Evolutionary conservation across 92 coral and sea anemone genomes (phyloP), one percentile per base, ranked within the genome.

Genomic region (Plumapathes pennacea): DNA sequence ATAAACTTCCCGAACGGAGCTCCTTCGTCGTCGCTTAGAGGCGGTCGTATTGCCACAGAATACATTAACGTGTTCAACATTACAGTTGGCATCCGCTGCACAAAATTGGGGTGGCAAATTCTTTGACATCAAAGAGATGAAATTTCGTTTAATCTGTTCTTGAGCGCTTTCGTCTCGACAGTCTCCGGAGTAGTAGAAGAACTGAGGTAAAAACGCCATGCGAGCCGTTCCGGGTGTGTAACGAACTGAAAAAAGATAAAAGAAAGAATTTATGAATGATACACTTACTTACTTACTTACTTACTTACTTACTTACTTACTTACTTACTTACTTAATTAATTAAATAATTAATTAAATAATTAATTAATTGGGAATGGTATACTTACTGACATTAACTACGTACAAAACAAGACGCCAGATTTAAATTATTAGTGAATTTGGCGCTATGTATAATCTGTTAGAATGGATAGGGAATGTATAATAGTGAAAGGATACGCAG

Each of bases 141-240:
- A 90, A 67, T 75, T 86, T 8, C 22, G 46, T 54, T 85, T 90
- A 60, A 90, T 78, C 30, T 86, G 89, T 19, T 54, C 38, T 44
- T 90, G 94, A 1, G 92, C 97, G 23, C 61, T 86, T 44, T 57
- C 37, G 22, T 69, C 80, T 54, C 74, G 85, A 32, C 97, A 90
- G 62, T 90, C 80, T 8, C 97, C 97, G 6, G 85, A 60, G 76
- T 74, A 90, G 29, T 90, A 90, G 81, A 57, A 90, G 50, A 87
- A 87, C 18, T 68, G 54, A 13, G 76, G 38, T 0, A 61, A 3
- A 1, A 79, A 50, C 28, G 42, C 54, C 38, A 86, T 41, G 10
- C 51, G 56, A 25, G 82, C 90, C 37, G 74, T 75, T 13, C 47
- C 63, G 10, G 97, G 91, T 31, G 80, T 68, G 48, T 74, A 80